These are phyloP conservation scores for Drosophila sordidula DNA, from an alignment of 2,888 invertebrate species.

Conservation along the genomic window DNA sequence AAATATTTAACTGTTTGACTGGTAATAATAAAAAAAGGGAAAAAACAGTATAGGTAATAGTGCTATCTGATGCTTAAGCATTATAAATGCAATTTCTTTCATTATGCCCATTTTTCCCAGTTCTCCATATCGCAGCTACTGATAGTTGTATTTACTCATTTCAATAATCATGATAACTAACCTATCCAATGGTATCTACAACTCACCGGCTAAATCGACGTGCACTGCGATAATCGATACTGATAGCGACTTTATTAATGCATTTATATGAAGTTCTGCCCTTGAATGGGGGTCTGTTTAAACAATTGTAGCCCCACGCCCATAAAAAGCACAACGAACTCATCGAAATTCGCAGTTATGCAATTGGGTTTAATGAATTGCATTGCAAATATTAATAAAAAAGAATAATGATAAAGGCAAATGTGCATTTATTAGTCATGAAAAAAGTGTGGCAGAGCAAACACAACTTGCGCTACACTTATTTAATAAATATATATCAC, in stretches of 20 bases:
- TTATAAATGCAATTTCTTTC: too few relatives aligned
- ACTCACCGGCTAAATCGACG: conserved; percentile 2
- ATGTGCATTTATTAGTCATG: conserved; percentile 33
- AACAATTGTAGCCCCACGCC: conserved; percentile 18
- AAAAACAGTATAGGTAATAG: too few relatives aligned
- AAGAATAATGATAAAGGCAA: conserved; percentile 42
- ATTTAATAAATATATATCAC: conserved; percentile 46
- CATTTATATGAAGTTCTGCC: conserved; percentile 40
- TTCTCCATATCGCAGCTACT: neutral
- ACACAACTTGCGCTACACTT: conserved; percentile 12
- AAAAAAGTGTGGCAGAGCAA: conserved; percentile 22
- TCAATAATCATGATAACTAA: conserved; percentile 39
- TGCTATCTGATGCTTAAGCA: too few relatives aligned
- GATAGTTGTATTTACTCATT: conserved; percentile 19
- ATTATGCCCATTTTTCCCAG: too few relatives aligned
- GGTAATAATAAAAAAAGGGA: too few relatives aligned
- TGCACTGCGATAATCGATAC: conserved; percentile 19
- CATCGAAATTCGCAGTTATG: conserved; percentile 5
- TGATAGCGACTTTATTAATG: conserved; percentile 50
- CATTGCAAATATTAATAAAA: conserved; percentile 68
- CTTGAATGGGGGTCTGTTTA: conserved; percentile 13
- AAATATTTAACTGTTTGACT: neutral
- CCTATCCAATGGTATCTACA: conserved; percentile 29
- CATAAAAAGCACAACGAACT: conserved; percentile 56
- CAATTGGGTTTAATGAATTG: conserved; percentile 61